Conservation (phyloP, 2,888 invertebrate genomes). For the Cataglyphis albicans region DNA sequence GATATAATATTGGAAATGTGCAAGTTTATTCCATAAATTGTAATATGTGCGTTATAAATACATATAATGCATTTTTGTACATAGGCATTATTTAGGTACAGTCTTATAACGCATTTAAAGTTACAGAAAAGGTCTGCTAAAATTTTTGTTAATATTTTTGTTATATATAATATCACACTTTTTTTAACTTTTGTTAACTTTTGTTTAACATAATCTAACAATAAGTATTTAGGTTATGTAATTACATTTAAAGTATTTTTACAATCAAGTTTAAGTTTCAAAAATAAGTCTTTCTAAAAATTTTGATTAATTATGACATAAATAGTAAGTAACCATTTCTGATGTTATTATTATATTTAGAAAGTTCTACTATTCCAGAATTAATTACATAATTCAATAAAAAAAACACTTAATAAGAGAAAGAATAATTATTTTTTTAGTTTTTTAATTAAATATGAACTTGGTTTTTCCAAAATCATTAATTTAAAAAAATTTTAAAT, state of each 20-base stretch:
- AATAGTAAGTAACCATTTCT: background rate
- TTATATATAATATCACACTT: constrained; percentile 1
- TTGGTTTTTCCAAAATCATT: background rate
- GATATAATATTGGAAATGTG: background rate
- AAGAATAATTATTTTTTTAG: background rate
- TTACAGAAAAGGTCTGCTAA: background rate
- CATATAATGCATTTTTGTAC: no score
- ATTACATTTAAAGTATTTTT: background rate
- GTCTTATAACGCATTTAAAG: no score
- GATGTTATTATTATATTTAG: background rate
- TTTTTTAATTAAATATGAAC: background rate
- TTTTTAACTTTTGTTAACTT: constrained; percentile 1
- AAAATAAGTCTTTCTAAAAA: background rate
- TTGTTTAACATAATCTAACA: background rate
- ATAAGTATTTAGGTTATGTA: background rate
- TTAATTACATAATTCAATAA: background rate
- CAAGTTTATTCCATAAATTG: background rate
- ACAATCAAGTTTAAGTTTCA: background rate
- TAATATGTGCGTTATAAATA: no score
- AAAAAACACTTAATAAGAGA: background rate
- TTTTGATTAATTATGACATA: background rate
- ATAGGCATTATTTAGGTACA: no score
- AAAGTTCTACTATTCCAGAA: background rate
- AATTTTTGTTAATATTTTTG: background rate
- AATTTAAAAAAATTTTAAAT: background rate